Conservation (phyloP, 92 coral and sea anemone species). For the Muricea muricata region DNA sequence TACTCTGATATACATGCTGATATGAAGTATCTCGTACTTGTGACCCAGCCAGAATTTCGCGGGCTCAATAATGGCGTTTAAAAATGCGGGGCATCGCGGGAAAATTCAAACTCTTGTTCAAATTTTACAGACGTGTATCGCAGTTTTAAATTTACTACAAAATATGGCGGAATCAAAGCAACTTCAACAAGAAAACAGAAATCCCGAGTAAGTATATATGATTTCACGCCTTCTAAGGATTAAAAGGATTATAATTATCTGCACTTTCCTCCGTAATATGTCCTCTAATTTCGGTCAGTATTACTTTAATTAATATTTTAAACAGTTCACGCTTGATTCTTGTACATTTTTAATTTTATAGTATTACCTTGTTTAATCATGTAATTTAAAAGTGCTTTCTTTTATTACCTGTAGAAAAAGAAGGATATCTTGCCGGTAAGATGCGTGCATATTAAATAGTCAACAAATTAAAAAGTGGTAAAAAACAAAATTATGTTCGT, state of each 20-base stretch:
- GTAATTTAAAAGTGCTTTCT: too few species aligned
- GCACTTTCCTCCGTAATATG: too few species aligned
- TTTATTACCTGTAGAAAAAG: constrained; percentile 16
- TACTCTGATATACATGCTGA: background rate
- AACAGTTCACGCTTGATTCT: background rate
- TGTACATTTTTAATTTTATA: background rate
- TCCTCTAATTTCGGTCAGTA: too few species aligned
- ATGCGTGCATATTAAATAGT: background rate
- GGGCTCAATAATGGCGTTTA: background rate
- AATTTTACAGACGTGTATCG: constrained; percentile 1
- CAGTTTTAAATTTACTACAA: background rate
- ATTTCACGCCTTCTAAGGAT: background rate
- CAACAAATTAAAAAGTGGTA: too few species aligned
- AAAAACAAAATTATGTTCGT: too few species aligned
- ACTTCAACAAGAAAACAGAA: constrained; percentile 13
- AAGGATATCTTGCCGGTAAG: constrained; percentile 46
- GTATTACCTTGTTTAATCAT: background rate
- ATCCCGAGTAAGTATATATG: constrained; percentile 28
- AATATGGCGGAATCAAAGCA: constrained; percentile 35
- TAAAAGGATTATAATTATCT: background rate
- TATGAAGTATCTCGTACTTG: background rate
- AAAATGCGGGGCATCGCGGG: constrained; percentile 44
- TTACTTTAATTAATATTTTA: too few species aligned
- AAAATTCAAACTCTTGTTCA: constrained; percentile 21
- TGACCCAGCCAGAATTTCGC: background rate